These are phyloP conservation scores for Macropus fuliginosus DNA, from an alignment of 2,797 vertebrate species.

Conservation along the genomic window DNA sequence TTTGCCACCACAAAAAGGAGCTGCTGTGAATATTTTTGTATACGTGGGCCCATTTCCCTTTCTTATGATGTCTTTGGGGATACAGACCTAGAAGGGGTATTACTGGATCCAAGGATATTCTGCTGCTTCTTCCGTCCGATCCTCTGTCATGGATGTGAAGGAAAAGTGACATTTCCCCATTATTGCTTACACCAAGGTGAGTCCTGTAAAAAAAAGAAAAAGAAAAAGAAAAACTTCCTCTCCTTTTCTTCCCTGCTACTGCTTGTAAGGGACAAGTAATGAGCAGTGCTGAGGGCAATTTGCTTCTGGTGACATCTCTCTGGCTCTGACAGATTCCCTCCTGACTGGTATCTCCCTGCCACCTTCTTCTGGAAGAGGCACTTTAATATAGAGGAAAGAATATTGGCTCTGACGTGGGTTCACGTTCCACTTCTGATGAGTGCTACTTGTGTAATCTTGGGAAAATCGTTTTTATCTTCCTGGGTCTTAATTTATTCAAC, in stretches of 20 bases:
- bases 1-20: too few relatives aligned
- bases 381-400: background rate
- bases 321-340: background rate
- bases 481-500: background rate
- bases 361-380: background rate
- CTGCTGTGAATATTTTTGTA: too few relatives aligned
- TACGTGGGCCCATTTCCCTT: too few relatives aligned
- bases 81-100: too few relatives aligned
- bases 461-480: background rate
- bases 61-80: too few relatives aligned
- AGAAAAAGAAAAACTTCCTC: too few relatives aligned
- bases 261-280: background rate
- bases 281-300: background rate
- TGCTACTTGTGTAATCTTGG: background rate
- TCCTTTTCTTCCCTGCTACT: background rate
- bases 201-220: background rate
- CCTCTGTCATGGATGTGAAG: background rate
- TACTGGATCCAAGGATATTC: too few relatives aligned
- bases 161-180: background rate
- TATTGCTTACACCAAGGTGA: background rate
- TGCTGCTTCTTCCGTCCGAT: background rate
- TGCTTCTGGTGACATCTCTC: background rate
- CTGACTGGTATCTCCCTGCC: background rate
- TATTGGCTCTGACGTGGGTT: constrained; percentile 2
- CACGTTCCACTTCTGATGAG: background rate